Evolutionary conservation across 2,113 vertebrate species (phyloP).

Genomic region (Tragulus kanchil): DNA sequence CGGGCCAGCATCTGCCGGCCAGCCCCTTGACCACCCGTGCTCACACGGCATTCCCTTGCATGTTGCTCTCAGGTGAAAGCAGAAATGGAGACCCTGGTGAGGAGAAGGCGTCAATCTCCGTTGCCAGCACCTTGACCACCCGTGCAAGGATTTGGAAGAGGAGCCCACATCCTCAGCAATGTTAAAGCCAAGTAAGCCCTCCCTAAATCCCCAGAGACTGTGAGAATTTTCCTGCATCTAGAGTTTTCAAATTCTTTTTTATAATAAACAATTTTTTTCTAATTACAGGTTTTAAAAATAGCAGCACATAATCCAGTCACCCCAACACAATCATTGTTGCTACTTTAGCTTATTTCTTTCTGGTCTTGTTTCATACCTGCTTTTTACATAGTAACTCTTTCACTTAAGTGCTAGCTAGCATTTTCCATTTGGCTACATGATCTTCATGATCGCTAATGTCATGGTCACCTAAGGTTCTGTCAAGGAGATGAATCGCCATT

Average conservation of each 20-base stretch:
- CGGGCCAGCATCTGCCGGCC: background rate
- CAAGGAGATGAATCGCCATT: background rate
- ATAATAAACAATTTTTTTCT: background rate
- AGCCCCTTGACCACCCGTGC: background rate
- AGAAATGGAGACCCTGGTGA: conserved; percentile 97
- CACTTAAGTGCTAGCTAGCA: background rate
- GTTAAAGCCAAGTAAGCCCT: background rate
- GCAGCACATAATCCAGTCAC: background rate
- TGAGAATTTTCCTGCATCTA: background rate
- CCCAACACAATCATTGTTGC: background rate
- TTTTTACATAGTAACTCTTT: background rate
- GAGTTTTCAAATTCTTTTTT: conserved; percentile 1
- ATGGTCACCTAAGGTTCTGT: background rate
- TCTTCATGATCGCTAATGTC: background rate
- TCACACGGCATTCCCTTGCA: background rate
- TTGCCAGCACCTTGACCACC: no score
- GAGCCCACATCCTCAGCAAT: background rate
- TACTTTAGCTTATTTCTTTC: background rate
- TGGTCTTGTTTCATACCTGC: background rate
- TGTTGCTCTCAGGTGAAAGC: conserved; percentile 90
- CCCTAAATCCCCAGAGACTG: background rate
- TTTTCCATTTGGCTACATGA: background rate
- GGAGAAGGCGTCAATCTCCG: no score
- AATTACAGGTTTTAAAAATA: background rate
- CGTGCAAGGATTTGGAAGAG: background rate